These are phyloP conservation scores for Atherinosoma microstoma DNA, from an alignment of 2,797 vertebrate species.

Conservation along the genomic window DNA sequence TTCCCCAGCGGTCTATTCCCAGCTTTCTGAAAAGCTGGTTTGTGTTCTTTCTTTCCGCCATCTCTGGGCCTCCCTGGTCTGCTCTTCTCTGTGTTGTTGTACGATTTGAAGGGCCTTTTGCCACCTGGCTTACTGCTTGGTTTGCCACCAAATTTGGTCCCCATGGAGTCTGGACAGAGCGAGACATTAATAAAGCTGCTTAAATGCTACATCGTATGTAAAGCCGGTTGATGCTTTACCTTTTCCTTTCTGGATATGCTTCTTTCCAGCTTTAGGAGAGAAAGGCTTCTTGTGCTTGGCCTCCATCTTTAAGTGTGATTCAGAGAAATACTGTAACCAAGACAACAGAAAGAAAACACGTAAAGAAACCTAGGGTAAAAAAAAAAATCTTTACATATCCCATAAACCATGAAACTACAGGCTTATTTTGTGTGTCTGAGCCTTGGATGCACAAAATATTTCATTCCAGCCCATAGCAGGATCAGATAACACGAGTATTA, in stretches of 20 bases:
- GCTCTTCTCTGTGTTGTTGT: constrained; percentile 55
- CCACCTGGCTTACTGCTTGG: constrained; percentile 49
- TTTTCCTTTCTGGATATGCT: constrained; percentile 73
- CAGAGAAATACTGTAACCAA: neutral
- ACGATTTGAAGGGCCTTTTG: constrained; percentile 70
- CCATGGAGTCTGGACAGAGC: constrained; percentile 59
- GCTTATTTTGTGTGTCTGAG: neutral
- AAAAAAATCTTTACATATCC: neutral
- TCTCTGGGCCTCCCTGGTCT: constrained; percentile 45
- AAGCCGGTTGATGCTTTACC: constrained; percentile 52
- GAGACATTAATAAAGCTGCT: neutral
- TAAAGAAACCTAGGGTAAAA: neutral
- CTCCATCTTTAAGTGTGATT: constrained; percentile 72
- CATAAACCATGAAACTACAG: neutral
- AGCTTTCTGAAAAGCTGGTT: constrained; percentile 55
- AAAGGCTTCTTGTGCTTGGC: constrained; percentile 73
- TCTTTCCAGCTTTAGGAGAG: constrained; percentile 73
- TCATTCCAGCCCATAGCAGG: too few species aligned
- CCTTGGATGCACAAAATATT: too few species aligned
- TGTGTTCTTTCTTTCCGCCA: constrained; percentile 53
- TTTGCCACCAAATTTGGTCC: constrained; percentile 69
- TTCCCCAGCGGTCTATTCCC: constrained; percentile 63
- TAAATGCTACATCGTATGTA: neutral
- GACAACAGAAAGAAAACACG: neutral
- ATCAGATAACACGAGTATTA: too few species aligned